These are phyloP conservation scores for Sarcophaga carnaria DNA, from an alignment of 2,888 invertebrate species.

Conservation along the genomic window DNA sequence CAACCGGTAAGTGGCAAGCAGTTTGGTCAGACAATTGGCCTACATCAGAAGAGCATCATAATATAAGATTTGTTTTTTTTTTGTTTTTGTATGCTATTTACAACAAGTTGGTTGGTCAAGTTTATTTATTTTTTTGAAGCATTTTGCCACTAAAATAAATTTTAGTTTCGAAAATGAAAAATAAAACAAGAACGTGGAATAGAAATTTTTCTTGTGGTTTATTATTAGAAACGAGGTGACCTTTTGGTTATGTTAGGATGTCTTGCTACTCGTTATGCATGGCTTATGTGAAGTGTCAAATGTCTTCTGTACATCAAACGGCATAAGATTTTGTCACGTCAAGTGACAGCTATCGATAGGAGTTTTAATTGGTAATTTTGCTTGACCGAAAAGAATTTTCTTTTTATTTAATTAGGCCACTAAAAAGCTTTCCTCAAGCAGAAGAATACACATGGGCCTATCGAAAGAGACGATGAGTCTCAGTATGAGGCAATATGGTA, in stretches of 20 bases:
- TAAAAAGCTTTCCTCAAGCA: not conserved
- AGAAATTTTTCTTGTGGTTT: not conserved
- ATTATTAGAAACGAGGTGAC: constrained; percentile 1
- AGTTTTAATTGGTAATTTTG: too few species aligned
- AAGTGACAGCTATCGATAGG: too few species aligned
- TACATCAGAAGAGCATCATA: constrained; percentile 13
- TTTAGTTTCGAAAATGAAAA: not conserved
- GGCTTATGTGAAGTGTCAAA: not conserved
- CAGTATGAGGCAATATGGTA: too few species aligned
- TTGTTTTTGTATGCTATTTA: constrained; percentile 15
- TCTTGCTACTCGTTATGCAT: not conserved
- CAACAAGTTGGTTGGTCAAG: not conserved
- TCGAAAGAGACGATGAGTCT: too few species aligned
- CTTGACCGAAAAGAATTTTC: too few species aligned
- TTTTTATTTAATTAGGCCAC: not conserved
- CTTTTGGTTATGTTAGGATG: constrained; percentile 2
- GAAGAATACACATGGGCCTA: too few species aligned
- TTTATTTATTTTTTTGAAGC: not conserved
- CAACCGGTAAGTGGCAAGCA: not conserved
- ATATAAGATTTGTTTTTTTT: not conserved
- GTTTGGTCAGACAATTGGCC: constrained; percentile 43
- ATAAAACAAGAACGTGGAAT: too few species aligned
- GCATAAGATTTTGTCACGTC: not conserved
- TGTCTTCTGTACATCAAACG: not conserved
- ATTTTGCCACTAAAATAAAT: not conserved